A percentile compares a stretch with the other conserved stretches of the same genome.
Conservation (phyloP, 2,113 vertebrate genomes). For the Ictidomys tridecemlineatus region DNA sequence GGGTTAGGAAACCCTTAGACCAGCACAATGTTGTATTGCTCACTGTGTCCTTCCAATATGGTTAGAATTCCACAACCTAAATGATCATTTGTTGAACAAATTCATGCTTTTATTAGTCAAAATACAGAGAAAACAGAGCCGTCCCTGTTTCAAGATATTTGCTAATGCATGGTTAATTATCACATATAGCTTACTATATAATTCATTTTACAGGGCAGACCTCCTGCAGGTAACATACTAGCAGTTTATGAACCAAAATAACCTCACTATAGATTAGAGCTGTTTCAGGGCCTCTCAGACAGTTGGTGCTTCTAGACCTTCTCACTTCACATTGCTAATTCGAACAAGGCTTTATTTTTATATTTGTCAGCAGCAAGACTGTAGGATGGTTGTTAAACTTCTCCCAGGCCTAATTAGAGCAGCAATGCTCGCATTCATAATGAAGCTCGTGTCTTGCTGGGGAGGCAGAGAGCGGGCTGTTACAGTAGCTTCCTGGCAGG, state of each 20-base stretch:
- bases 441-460: constrained; percentile 90
- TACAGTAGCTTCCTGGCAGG: constrained; percentile 93
- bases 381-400: constrained; percentile 95
- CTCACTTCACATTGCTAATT: constrained; percentile 94
- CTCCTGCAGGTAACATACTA: constrained; percentile 92
- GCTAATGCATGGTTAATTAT: constrained; percentile 94
- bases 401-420: constrained; percentile 95
- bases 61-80: constrained; percentile 91
- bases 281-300: constrained; percentile 91
- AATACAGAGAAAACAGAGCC: constrained; percentile 92
- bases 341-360: constrained; percentile 98
- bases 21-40: constrained; percentile 91
- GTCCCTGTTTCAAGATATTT: constrained; percentile 92
- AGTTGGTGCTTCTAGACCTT: constrained; percentile 92
- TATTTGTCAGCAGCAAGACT: constrained; percentile 94
- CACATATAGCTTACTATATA: constrained; percentile 94
- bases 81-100: constrained; percentile 95
- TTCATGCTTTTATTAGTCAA: constrained; percentile 94
- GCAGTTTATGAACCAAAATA: constrained; percentile 94
- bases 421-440: constrained; percentile 96
- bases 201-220: constrained; percentile 93
- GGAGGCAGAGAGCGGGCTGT: constrained; percentile 88
- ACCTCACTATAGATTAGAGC: constrained; percentile 92
- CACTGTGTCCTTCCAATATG: constrained; percentile 91
- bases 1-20: constrained; percentile 91